Base-by-base conservation (phyloP, 2,888 invertebrate species). In the Antheraea assamensis region DNA sequence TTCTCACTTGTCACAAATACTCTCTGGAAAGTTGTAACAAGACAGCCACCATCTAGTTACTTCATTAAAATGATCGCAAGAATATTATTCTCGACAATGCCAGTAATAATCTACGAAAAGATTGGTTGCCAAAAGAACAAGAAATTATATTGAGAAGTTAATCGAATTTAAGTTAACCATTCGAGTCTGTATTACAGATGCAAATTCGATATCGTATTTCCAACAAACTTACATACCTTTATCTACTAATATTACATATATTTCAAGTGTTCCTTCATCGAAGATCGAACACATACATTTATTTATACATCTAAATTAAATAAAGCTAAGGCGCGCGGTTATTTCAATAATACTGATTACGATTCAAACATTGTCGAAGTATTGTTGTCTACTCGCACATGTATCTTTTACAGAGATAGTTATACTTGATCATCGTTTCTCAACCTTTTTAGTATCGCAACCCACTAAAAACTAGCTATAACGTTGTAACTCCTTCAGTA, bases 301-400 rank as follows among this genome's bases (percentile, higher is more conserved):
- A 55, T 31, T 49, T 66, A 70, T 73, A 42, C 42, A 61, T 72
- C 31, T 49, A 58, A 61, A 68, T 42, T 72, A 72, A n/a, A 84
- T 79, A 71, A 83, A 83, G 83, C 83, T 81, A 81, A 76, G 88
- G 89, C 89, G 88, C 89, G 89, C 90, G 89, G 87, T 84, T 68
- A 35, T 79, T 81, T 79, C 71, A 77, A 75, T 87, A 88, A 88
- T 86, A 86, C 86, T 86, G 72, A 70, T 30, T 24, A 30, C 21
- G n/a, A 42, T 35, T 42, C 52, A 55, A n/a, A 27, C 61, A 27
- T 27, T 61, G 27, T 13, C 15, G 17, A 30, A 61, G 58, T 10
- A 8, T 21, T 27, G 27, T 17, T 30, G 17, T 61, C 15, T 0
- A 13, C 21, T 3, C 15, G 61, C 61, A 13, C 27, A 61, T 17